Conservation (phyloP, 2,113 vertebrate genomes). For the Malurus elegans region DNA sequence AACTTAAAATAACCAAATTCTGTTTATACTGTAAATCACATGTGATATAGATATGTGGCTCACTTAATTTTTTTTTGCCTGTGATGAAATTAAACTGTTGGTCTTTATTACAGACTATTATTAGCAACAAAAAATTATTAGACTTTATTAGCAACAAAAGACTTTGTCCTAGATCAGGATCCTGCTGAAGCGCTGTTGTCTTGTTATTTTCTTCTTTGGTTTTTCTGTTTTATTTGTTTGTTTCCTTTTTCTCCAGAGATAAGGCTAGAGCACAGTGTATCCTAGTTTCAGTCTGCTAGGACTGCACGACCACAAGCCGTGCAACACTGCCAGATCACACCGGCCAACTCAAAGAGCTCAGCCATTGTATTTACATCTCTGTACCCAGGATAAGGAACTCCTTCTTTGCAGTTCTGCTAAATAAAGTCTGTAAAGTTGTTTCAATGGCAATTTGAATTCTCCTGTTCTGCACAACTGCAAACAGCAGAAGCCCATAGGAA, state of each 20-base stretch:
- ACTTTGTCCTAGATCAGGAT: background rate
- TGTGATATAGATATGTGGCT: background rate
- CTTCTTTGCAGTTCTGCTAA: background rate
- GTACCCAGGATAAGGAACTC: background rate
- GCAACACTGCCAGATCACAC: background rate
- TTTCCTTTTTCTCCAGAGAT: background rate
- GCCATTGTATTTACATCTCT: background rate
- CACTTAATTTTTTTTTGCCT: background rate
- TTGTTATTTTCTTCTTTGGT: background rate
- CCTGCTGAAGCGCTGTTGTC: background rate
- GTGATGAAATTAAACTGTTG: background rate
- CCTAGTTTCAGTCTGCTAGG: background rate
- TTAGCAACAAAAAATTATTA: too few relatives aligned
- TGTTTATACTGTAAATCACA: background rate
- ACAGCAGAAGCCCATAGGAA: background rate
- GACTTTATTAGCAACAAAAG: background rate
- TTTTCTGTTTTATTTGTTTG: background rate
- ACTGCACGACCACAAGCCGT: background rate
- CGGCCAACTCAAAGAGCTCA: background rate
- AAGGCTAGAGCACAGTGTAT: background rate
- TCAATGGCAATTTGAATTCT: background rate
- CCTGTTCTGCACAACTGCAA: background rate
- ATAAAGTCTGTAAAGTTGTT: background rate
- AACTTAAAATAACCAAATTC: background rate
- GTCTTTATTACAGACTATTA: background rate